A percentile compares a stretch with the other conserved stretches of the same genome.
Conservation (phyloP, 2,888 invertebrate genomes). For the Celastrina argiolus region DNA sequence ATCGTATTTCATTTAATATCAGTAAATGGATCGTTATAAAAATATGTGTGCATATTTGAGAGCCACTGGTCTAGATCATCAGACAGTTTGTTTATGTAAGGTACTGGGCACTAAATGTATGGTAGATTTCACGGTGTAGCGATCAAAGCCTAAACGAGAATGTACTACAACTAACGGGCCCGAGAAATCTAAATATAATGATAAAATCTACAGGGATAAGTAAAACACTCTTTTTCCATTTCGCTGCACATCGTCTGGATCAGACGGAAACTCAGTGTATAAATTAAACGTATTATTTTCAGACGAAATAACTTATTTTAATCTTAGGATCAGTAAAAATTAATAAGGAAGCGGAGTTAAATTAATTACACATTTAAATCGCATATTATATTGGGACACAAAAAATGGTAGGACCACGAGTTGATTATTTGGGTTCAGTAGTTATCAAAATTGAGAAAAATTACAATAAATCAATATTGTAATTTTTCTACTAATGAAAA, state of each 20-base stretch:
- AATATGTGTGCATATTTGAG: conserved; percentile 7
- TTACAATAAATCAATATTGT: no score
- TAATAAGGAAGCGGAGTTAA: conserved; percentile 11
- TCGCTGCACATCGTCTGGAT: conserved; percentile 9
- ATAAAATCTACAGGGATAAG: conserved; percentile 28
- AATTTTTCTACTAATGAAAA: background rate
- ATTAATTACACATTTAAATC: conserved; percentile 1
- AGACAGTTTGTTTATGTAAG: conserved; percentile 34
- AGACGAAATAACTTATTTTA: background rate
- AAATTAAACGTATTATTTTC: background rate
- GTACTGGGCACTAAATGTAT: conserved; percentile 31
- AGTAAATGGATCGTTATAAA: background rate
- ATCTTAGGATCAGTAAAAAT: conserved; percentile 6
- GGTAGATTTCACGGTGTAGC: conserved; percentile 33
- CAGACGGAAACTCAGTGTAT: background rate
- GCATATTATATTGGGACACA: background rate
- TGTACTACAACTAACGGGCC: conserved; percentile 30
- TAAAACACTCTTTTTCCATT: conserved; percentile 24
- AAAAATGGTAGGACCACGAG: background rate
- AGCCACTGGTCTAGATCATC: conserved; percentile 32
- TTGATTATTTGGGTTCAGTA: background rate
- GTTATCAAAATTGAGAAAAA: no score
- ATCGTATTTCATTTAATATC: no score
- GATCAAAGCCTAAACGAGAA: conserved; percentile 33
- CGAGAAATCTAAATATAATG: conserved; percentile 30